phyloP scores from a whole-genome alignment of 2,113 vertebrate genomes.

The Microtus montanus region DNA sequence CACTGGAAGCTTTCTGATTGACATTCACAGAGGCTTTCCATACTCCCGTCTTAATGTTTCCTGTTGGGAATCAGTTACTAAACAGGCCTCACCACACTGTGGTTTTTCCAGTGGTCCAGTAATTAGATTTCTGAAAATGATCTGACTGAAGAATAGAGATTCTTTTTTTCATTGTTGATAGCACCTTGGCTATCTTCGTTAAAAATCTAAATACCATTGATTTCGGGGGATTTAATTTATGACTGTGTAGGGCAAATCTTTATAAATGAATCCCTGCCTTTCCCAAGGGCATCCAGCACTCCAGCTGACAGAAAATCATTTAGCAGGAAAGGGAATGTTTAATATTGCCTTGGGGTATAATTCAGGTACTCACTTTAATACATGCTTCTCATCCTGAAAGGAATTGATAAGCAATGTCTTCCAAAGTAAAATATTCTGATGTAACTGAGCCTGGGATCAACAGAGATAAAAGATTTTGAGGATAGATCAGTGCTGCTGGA shows the following conservation, averaged over 20 bases:
- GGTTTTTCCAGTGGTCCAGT: slow-evolving; percentile 59
- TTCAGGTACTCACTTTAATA: slow-evolving; percentile 82
- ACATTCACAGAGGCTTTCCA: slow-evolving; percentile 45
- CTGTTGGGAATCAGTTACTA: neutral
- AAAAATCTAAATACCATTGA: slow-evolving; percentile 86
- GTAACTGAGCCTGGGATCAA: slow-evolving; percentile 70
- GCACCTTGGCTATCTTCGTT: slow-evolving; percentile 74
- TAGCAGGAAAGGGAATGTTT: slow-evolving; percentile 84
- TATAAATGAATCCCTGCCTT: slow-evolving; percentile 83
- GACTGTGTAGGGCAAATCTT: slow-evolving; percentile 82
- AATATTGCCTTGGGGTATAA: slow-evolving; percentile 81
- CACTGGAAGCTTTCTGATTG: slow-evolving; percentile 44
- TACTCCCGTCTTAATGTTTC: neutral
- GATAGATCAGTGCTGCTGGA: slow-evolving; percentile 27
- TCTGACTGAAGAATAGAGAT: slow-evolving; percentile 63
- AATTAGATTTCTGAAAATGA: slow-evolving; percentile 78
- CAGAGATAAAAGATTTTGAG: slow-evolving; percentile 66
- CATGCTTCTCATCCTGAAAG: slow-evolving; percentile 73
- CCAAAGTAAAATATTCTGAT: slow-evolving; percentile 75
- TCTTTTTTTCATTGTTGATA: slow-evolving; percentile 71
- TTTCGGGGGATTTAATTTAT: slow-evolving; percentile 86
- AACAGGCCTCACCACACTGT: slow-evolving; percentile 23
- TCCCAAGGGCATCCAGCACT: slow-evolving; percentile 78
- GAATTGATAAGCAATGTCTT: slow-evolving; percentile 76
- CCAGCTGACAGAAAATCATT: slow-evolving; percentile 87